phyloP scores from a whole-genome alignment of 2,113 vertebrate genomes.

The Gnathonemus longibarbis region DNA sequence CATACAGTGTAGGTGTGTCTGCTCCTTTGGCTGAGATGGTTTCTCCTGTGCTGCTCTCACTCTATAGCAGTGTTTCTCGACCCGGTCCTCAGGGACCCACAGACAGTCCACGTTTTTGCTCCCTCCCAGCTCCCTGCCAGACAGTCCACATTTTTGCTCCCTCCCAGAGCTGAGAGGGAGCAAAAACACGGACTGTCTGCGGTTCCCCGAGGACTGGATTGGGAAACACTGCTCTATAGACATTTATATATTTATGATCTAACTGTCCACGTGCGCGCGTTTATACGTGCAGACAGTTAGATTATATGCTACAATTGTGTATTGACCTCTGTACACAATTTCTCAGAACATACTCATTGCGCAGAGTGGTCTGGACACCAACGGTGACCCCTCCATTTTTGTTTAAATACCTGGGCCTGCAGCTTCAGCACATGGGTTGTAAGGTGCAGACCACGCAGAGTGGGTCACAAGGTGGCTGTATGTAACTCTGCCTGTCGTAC shows the following conservation, averaged over 20 bases:
- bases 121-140: background rate
- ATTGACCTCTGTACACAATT: conserved; percentile 16
- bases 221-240: background rate
- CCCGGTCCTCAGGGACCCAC: background rate
- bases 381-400: background rate
- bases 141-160: too few relatives aligned
- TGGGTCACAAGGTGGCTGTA: background rate
- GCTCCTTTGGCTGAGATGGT: background rate
- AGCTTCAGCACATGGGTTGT: background rate
- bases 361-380: background rate
- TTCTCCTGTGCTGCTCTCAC: background rate
- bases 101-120: background rate
- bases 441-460: background rate
- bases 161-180: background rate
- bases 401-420: background rate
- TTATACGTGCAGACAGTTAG: background rate
- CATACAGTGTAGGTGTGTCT: conserved; percentile 15
- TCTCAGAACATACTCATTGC: conserved; percentile 25
- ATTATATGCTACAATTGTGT: background rate
- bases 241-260: background rate
- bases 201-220: background rate
- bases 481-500: background rate
- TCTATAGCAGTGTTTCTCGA: background rate
- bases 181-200: background rate
- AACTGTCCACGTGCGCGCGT: background rate